Percentiles rank a stretch among this genome's conserved stretches.
Evolutionary conservation across 2,113 vertebrate species (phyloP).

Genomic region (Candoia aspera): DNA sequence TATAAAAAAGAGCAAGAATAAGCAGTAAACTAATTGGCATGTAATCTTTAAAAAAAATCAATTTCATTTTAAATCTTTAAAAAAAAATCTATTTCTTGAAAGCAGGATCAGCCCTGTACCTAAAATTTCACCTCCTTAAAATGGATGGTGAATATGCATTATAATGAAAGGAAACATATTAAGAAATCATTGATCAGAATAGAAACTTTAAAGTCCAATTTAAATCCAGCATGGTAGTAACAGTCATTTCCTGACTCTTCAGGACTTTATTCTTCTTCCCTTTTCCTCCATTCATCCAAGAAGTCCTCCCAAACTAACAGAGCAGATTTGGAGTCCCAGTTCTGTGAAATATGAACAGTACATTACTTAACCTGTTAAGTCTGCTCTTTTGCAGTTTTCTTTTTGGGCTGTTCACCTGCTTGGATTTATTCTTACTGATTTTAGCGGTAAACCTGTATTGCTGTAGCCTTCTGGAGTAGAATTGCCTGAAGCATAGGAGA

Average conservation of each 20-base stretch:
- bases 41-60: not conserved
- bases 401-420: not conserved
- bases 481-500: not conserved
- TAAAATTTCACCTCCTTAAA: not conserved
- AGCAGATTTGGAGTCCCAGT: too few relatives aligned
- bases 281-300: not conserved
- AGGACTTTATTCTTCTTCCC: not conserved
- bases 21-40: not conserved
- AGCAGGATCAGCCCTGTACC: not conserved
- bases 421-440: not conserved
- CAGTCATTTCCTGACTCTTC: too few relatives aligned
- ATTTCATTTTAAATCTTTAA: not conserved
- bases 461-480: not conserved
- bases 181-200: not conserved
- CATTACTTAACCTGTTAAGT: not conserved
- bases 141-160: not conserved
- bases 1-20: not conserved
- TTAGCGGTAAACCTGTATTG: too few relatives aligned
- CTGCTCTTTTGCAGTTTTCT: not conserved
- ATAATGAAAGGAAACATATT: not conserved
- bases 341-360: too few relatives aligned
- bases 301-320: too few relatives aligned
- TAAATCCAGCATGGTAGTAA: too few relatives aligned
- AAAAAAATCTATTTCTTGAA: not conserved
- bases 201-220: too few relatives aligned